Evolutionary conservation across 2,113 vertebrate genomes (phyloP), one percentile per base, ranked within the genome.

Genomic region (Camarhynchus parvulus): DNA sequence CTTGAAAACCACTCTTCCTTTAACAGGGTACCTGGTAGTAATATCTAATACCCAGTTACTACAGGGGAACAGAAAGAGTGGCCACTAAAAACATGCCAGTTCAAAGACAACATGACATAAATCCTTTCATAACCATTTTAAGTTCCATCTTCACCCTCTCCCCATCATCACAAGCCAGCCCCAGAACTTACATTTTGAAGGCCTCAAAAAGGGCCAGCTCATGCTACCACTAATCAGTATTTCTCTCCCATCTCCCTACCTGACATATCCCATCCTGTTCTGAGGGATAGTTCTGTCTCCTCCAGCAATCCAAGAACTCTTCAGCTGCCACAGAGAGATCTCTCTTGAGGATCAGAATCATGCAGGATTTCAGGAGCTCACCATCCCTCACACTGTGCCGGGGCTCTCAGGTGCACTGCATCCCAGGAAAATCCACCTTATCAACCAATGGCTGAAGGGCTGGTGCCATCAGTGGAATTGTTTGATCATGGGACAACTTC

Each of bases 311-410:
- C 47, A 49, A 22, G 10, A 53, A n/a, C 13, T 23, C 35, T 4
- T 25, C 5, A 50, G 4, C 15, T 41, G 1, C 3, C 16, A 19
- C 13, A 35, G 1, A 64, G 2, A 27, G 1, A 10, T 4, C 4
- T 3, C 24, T 30, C 17, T 3, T 3, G 10, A 78, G 1, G 18
- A 25, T 1, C 23, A 52, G 11, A 11, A 5, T 15, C 7, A 5
- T 0, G 15, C 1, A 0, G 8, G 0, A 9, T 5, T 31, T 6
- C 18, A 39, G 8, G 0, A 83, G 1, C 25, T 21, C 21, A 7
- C 46, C 22, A 28, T 44, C 22, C 15, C 44, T 4, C 3, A 0
- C 19, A 5, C 52, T 4, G 1, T 2, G 13, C 24, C 5, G 2
- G 0, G 30, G 5, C 25, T 27, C 35, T 6, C 2, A 1, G 4